Evolutionary conservation across 64 coral and sea anemone genomes (phyloP).

Genomic region (Stylophora pistillata): DNA sequence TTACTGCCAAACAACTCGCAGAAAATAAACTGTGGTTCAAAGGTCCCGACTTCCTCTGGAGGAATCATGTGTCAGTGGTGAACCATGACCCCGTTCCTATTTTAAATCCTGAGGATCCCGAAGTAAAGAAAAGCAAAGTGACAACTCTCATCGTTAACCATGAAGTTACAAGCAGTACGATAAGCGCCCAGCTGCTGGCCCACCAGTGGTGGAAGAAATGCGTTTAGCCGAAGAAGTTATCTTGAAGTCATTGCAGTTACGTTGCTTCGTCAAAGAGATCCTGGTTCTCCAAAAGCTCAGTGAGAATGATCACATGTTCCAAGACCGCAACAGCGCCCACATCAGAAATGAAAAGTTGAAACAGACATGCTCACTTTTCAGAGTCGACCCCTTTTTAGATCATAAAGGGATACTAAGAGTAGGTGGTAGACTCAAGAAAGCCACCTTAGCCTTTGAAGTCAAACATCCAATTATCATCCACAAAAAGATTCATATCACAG

Average conservation of each 20-base stretch:
- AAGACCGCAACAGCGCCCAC: conserved; percentile 34
- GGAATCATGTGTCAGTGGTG: conserved; percentile 21
- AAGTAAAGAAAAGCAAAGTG: conserved; percentile 25
- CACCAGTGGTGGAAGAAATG: no score
- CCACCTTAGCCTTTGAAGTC: conserved; percentile 8
- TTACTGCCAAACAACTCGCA: not conserved
- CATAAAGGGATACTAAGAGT: conserved; percentile 33
- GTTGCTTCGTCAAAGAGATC: no score
- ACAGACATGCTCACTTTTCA: conserved; percentile 25
- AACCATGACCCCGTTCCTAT: not conserved
- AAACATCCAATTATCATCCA: conserved; percentile 57
- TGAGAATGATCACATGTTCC: no score
- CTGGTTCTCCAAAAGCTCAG: no score
- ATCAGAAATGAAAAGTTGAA: conserved; percentile 16
- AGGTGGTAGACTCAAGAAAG: conserved; percentile 46
- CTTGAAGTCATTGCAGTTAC: no score
- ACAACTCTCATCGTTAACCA: not conserved
- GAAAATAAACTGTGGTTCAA: conserved; percentile 17
- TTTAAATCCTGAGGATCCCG: not conserved
- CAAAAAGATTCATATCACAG: conserved; percentile 48
- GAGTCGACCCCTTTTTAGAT: conserved; percentile 49
- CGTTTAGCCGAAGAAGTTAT: no score
- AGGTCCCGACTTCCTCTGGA: conserved; percentile 8
- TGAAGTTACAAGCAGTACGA: no score
- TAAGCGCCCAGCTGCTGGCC: no score